Conservation (phyloP, 2,113 vertebrate species). For the Copsychus sechellarum region DNA sequence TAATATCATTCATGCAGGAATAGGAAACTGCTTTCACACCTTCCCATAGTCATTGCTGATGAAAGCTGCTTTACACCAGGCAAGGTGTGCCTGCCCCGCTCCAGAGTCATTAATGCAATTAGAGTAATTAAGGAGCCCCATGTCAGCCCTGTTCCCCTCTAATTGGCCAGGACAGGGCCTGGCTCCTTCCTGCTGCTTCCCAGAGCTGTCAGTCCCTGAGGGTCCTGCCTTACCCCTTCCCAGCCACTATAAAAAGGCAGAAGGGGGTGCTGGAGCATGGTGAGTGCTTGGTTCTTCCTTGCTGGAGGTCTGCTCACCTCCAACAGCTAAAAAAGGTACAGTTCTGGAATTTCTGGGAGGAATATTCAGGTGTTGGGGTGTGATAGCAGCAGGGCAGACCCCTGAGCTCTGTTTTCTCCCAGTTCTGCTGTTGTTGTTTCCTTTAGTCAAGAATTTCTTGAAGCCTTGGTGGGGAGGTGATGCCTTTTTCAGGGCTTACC, state of each 20-base stretch:
- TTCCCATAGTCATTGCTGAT: not conserved
- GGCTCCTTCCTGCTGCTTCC: not conserved
- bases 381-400: not conserved
- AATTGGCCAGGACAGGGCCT: not conserved
- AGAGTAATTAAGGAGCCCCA: not conserved
- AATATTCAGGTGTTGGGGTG: accelerated
- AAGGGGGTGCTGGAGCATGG: accelerated
- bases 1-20: not conserved
- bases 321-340: accelerated
- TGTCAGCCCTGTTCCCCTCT: not conserved
- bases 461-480: not conserved
- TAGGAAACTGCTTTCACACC: not conserved
- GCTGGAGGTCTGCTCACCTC: accelerated
- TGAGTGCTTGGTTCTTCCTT: accelerated
- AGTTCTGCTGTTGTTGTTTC: not conserved
- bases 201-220: not conserved
- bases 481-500: not conserved
- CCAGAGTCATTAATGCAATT: not conserved
- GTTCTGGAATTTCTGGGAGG: accelerated
- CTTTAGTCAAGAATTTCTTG: accelerated
- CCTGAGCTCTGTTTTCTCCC: accelerated
- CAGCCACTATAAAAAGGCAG: not conserved
- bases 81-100: not conserved
- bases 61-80: not conserved
- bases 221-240: not conserved